These are phyloP conservation scores for Liolophura sinensis DNA, from an alignment of 1,140 invertebrate genomes.

Conservation along the genomic window DNA sequence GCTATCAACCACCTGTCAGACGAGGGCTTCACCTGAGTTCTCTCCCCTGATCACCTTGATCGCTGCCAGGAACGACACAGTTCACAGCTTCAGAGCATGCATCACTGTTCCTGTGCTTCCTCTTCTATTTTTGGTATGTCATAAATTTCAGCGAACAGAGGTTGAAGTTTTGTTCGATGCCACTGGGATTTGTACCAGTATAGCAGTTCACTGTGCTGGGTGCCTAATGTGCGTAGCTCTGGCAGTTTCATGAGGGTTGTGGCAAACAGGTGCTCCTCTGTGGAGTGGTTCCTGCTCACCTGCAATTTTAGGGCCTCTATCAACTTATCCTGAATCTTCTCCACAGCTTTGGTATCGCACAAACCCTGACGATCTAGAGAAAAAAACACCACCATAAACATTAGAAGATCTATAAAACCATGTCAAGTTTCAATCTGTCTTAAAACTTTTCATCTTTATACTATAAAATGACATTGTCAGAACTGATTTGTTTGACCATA, in stretches of 20 bases:
- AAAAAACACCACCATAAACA: neutral
- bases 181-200: conserved; percentile 90
- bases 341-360: conserved; percentile 80
- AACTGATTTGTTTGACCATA: too few species aligned
- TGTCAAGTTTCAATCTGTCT: too few species aligned
- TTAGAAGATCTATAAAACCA: too few species aligned
- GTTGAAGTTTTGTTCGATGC: conserved; percentile 82
- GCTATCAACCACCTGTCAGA: too few species aligned
- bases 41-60: too few species aligned
- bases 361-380: conserved; percentile 69
- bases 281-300: conserved; percentile 65
- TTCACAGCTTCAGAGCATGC: too few species aligned
- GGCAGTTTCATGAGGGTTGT: conserved; percentile 73
- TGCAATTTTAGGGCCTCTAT: conserved; percentile 83
- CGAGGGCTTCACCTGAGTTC: too few species aligned
- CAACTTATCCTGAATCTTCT: conserved; percentile 77
- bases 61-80: too few species aligned
- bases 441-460: too few species aligned
- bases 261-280: conserved; percentile 68
- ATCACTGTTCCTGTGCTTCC: conserved; percentile 50
- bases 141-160: conserved; percentile 95
- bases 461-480: too few species aligned
- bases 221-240: conserved; percentile 81
- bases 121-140: conserved; percentile 93
- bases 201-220: conserved; percentile 81